A percentile compares a stretch with the other conserved stretches of the same genome.
phyloP scores from a whole-genome alignment of 2,113 vertebrate species.

The Paramormyrops kingsleyae region DNA sequence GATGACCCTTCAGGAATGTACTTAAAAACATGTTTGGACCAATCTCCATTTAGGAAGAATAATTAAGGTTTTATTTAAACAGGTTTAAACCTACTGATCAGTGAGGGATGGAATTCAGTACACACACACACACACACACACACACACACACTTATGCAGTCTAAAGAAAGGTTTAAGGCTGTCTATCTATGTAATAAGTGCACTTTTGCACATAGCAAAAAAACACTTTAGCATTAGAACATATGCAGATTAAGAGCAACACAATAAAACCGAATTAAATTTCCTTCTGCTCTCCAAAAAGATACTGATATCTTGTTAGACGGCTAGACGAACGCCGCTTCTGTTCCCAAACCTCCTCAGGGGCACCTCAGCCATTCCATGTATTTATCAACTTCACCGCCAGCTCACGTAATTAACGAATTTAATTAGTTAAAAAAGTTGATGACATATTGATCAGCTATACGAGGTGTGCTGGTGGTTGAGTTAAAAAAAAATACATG shows the following conservation, averaged over 20 bases:
- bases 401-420: not conserved
- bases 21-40: not conserved
- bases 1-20: not conserved
- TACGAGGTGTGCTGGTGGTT: not conserved
- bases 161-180: not conserved
- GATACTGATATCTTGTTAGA: not conserved
- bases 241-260: not conserved
- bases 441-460: not conserved
- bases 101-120: not conserved
- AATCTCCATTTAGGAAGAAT: not conserved
- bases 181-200: not conserved
- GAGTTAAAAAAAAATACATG: not conserved
- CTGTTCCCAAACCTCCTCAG: not conserved
- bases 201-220: not conserved
- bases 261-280: not conserved
- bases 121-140: not conserved
- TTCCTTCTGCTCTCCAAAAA: not conserved
- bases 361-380: not conserved
- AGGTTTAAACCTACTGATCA: not conserved
- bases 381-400: not conserved
- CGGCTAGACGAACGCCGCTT: not conserved
- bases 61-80: not conserved
- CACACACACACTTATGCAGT: not conserved
- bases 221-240: not conserved
- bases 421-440: not conserved